Percentiles rank a stretch among this genome's conserved stretches.
Evolutionary conservation across 92 coral and sea anemone species (phyloP).

Genomic region (Epizoanthus stellaris): DNA sequence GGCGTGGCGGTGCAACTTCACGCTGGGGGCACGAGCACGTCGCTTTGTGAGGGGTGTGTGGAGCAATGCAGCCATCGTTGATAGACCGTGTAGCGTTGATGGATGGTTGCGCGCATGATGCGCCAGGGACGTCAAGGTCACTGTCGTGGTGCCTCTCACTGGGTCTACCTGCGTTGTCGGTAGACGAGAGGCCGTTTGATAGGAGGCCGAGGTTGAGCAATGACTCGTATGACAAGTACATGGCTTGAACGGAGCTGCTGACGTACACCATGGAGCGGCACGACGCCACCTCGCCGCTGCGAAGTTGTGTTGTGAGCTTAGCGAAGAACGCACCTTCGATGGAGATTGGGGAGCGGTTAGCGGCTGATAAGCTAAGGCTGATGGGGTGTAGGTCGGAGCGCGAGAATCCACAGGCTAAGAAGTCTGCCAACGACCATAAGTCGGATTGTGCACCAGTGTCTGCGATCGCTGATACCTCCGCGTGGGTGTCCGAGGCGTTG

Average conservation of each 20-base stretch:
- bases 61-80: conserved; percentile 56
- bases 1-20: neutral
- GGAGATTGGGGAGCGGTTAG: conserved; percentile 84
- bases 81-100: conserved; percentile 45
- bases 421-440: conserved; percentile 67
- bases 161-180: neutral
- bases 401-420: conserved; percentile 63
- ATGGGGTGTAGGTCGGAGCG: conserved; percentile 56
- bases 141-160: neutral
- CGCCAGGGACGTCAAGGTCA: neutral
- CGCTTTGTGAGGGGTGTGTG: conserved; percentile 7
- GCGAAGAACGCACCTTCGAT: conserved; percentile 88
- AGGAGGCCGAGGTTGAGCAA: conserved; percentile 70
- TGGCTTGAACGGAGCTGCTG: conserved; percentile 65
- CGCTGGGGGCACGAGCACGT: conserved; percentile 69
- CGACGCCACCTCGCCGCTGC: conserved; percentile 49
- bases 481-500: conserved; percentile 20
- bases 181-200: conserved; percentile 45
- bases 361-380: conserved; percentile 63
- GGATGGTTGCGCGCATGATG: conserved; percentile 7
- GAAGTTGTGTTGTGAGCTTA: conserved; percentile 49
- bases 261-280: conserved; percentile 78
- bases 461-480: conserved; percentile 64
- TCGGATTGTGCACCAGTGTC: conserved; percentile 68
- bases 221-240: conserved; percentile 77